phyloP scores from a whole-genome alignment of 2,888 invertebrate genomes.

The Cantharis flavilabris region DNA sequence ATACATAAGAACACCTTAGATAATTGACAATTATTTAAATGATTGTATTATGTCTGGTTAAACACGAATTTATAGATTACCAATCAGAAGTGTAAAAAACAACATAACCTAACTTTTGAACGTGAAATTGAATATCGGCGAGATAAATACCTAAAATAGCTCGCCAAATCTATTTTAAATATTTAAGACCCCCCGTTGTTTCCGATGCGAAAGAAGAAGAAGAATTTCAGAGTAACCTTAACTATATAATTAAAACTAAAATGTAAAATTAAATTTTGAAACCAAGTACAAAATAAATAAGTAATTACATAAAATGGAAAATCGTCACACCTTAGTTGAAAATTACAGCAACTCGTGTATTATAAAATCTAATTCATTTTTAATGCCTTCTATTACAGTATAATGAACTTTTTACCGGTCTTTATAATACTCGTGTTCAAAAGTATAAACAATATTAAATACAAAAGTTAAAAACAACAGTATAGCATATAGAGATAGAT shows the following conservation, averaged over 20 bases:
- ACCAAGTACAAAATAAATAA: not conserved
- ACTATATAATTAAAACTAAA: not conserved
- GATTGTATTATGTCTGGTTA: not conserved
- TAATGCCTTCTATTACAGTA: not conserved
- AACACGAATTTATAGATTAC: not conserved
- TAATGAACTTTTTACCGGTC: conserved; percentile 2
- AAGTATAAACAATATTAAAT: not conserved
- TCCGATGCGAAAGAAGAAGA: not conserved
- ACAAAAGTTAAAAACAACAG: not conserved
- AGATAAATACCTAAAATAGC: not conserved
- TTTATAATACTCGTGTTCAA: not conserved
- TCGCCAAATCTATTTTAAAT: not conserved
- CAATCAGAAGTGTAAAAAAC: not conserved
- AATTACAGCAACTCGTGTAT: not conserved
- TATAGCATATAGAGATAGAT: not conserved
- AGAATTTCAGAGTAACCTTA: not conserved
- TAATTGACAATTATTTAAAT: conserved; percentile 20
- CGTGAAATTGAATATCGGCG: not conserved
- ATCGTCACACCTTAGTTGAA: not conserved
- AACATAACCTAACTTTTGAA: not conserved
- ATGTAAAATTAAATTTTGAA: not conserved
- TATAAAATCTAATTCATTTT: not conserved
- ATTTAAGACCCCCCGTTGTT: not conserved
- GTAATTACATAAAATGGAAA: not conserved
- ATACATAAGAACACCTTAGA: conserved; percentile 27